Evolutionary conservation across 1,140 invertebrate species (phyloP).

Genomic region (Conus ventricosus): DNA sequence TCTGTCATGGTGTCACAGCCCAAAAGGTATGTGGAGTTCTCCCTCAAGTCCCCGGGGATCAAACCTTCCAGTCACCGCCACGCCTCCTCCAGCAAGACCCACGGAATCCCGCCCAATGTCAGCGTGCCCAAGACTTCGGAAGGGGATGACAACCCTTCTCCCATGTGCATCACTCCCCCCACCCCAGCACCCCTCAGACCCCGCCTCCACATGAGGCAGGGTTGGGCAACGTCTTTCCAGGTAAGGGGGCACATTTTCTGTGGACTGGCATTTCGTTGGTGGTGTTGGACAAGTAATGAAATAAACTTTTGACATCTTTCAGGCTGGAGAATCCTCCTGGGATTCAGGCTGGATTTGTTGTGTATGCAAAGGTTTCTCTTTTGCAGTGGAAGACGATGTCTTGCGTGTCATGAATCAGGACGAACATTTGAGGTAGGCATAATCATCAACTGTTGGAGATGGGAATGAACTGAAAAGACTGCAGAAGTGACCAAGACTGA

Average conservation of each 20-base stretch:
- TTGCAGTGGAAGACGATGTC: too few species aligned
- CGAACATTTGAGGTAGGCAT: too few species aligned
- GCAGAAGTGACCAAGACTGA: too few species aligned
- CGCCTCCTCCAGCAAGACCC: conserved; percentile 68
- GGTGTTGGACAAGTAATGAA: too few species aligned
- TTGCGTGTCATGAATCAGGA: too few species aligned
- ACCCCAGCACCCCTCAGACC: conserved; percentile 66
- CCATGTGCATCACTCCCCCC: conserved; percentile 58
- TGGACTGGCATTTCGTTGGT: too few species aligned
- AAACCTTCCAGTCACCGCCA: conserved; percentile 80
- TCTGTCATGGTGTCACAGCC: conserved; percentile 77
- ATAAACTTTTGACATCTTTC: too few species aligned
- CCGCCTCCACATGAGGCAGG: conserved; percentile 46
- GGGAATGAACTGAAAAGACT: too few species aligned
- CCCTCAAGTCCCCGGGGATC: conserved; percentile 92
- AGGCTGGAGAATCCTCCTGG: too few species aligned
- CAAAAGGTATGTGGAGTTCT: conserved; percentile 85
- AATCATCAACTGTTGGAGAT: too few species aligned
- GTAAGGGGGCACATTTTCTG: neutral
- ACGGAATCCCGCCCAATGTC: conserved; percentile 66
- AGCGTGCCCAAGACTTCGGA: conserved; percentile 66
- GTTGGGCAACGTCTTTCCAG: conserved; percentile 68
- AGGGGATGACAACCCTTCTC: conserved; percentile 51
- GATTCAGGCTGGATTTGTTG: too few species aligned
- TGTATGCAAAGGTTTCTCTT: too few species aligned